Base-by-base conservation (phyloP, 2,888 invertebrate species). In the Protonemura montana region DNA sequence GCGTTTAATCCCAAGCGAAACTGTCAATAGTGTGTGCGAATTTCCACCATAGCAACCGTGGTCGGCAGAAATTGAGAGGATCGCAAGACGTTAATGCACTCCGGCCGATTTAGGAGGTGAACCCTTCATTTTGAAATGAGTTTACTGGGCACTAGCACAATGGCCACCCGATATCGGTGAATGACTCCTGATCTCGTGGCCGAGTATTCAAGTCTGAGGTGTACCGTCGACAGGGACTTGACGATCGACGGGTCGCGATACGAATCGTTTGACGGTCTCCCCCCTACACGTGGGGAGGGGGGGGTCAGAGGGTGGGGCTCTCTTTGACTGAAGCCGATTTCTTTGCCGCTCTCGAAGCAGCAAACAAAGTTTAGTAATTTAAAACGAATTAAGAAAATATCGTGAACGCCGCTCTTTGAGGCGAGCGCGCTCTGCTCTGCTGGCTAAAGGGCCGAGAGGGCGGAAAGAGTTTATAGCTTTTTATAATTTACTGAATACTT, bases 371-470 rank as follows among this genome's bases (percentile, higher is more conserved):
- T 59, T 59, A 2, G 59, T 59, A 59, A 59, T 59, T 59, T 59
- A 59, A 59, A 59, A 59, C 59, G 21, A 59, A 59, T 59, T 59
- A 59, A 59, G 59, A 59, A 59, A 59, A 59, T 59, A 59, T 59
- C 59, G 59, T 21, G 59, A 59, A 59, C 59, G 41, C 41, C 6
- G 41, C 13, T 13, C 59, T 59, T 59, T 59, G 59, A 59, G 59
- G 16, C 16, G 21, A 59, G 7, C 59, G 21, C 7, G 59, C 7
- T n/a, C n/a, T 16, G 21, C 16, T 35, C 6, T 13, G 59, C 16
- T 21, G 21, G 59, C 59, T 10, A 59, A 2, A 59, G 16, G 59
- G 59, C 13, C 59, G 3, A 59, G 59, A 10, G 59, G 59, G 59
- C 16, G 13, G 21, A 2, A 21, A 59, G 16, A 21, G 59, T 59